These are phyloP conservation scores for Epizoanthus illoricatus DNA, from an alignment of 92 coral and sea anemone species.

Conservation along the genomic window DNA sequence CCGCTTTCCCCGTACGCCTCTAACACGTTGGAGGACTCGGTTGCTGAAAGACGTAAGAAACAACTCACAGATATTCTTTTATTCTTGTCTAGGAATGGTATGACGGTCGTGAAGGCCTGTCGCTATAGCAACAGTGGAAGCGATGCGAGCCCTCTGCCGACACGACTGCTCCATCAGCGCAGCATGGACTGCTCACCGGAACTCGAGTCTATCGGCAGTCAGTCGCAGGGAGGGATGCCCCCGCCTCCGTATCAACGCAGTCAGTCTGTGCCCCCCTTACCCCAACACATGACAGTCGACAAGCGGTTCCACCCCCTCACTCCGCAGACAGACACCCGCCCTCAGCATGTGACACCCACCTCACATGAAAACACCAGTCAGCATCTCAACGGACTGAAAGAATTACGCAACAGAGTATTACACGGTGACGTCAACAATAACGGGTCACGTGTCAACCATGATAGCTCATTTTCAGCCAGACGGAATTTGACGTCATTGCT, in stretches of 20 bases:
- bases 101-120: slow-evolving; percentile 67
- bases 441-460: slow-evolving; percentile 78
- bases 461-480: slow-evolving; percentile 80
- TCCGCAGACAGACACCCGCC: slow-evolving; percentile 87
- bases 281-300: slow-evolving; percentile 77
- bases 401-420: slow-evolving; percentile 91
- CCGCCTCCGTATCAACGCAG: slow-evolving; percentile 84
- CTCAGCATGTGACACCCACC: slow-evolving; percentile 85
- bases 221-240: slow-evolving; percentile 69
- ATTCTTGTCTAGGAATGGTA: slow-evolving; percentile 23
- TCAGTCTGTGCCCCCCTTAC: slow-evolving; percentile 98
- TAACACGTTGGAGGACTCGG: too few relatives aligned
- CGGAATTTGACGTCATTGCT: slow-evolving; percentile 85
- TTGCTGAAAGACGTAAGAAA: too few relatives aligned
- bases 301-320: slow-evolving; percentile 94
- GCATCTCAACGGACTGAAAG: slow-evolving; percentile 88
- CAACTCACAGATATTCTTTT: background rate
- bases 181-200: slow-evolving; percentile 81
- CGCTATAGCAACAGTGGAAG: slow-evolving; percentile 73
- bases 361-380: slow-evolving; percentile 73
- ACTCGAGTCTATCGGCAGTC: slow-evolving; percentile 82
- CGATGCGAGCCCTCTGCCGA: slow-evolving; percentile 61
- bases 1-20: too few relatives aligned
- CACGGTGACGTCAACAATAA: slow-evolving; percentile 98
- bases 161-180: slow-evolving; percentile 60